These are phyloP conservation scores for Pangasius mekongensis DNA, from an alignment of 2,797 vertebrate species.

Conservation along the genomic window DNA sequence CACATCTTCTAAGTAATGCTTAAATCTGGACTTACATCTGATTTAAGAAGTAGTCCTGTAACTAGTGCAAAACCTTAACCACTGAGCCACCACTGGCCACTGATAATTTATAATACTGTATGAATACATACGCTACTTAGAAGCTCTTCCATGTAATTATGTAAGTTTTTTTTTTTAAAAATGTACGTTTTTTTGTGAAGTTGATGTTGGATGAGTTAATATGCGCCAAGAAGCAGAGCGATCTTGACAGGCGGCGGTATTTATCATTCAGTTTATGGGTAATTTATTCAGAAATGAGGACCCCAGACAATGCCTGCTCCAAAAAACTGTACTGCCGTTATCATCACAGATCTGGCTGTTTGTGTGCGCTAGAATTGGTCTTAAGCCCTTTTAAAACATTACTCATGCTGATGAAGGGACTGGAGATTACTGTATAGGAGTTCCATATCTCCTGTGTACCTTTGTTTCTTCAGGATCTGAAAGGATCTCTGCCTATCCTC, in stretches of 20 bases:
- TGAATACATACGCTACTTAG: neutral
- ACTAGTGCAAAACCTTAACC: neutral
- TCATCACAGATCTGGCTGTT: neutral
- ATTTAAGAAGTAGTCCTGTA: too few relatives aligned
- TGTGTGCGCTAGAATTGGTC: neutral
- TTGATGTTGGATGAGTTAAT: neutral
- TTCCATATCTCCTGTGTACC: slow-evolving; percentile 19
- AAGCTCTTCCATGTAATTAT: neutral
- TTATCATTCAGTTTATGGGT: slow-evolving; percentile 31
- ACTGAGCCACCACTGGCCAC: neutral
- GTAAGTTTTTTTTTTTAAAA: neutral
- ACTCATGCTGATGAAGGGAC: neutral
- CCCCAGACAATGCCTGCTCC: slow-evolving; percentile 12
- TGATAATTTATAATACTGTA: neutral
- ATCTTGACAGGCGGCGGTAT: neutral
- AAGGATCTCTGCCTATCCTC: slow-evolving; percentile 12
- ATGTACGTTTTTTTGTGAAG: slow-evolving; percentile 10
- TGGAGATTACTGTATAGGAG: slow-evolving; percentile 44
- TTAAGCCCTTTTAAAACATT: slow-evolving; percentile 32
- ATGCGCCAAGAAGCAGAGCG: neutral
- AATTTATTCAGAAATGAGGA: slow-evolving; percentile 32
- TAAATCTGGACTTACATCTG: neutral
- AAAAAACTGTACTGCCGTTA: slow-evolving; percentile 13
- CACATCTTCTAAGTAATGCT: neutral
- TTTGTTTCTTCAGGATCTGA: slow-evolving; percentile 39